Base-by-base conservation (phyloP, 2,113 vertebrate genomes). In the Podarcis cretensis region DNA sequence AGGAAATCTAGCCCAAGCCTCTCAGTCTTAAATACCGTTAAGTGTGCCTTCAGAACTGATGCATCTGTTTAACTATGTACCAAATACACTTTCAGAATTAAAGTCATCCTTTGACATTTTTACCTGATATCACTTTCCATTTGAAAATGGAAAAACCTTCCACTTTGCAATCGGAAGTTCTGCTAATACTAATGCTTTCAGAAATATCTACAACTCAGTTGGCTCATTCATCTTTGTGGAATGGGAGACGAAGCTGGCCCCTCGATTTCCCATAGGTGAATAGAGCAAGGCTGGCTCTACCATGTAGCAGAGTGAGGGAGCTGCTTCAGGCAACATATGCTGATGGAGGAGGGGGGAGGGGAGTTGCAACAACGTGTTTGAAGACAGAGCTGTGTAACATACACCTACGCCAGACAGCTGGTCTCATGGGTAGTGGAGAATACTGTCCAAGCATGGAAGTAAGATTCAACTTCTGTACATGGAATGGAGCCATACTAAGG, bases 21-120 rank as follows among this genome's bases (percentile, higher is more conserved):
- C 30, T 85, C 21, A 20, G 0, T 86, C 65, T 82, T 89, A 85
- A 85, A 85, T 48, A 5, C 75, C 80, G 76, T 1, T 59, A 14
- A n/a, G 59, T 68, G 82, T 83, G 57, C 84, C 83, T 83, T 25
- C 85, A 71, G 32, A 81, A 65, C 86, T 86, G 83, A 54, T 82
- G 91, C 32, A 71, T 65, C 6, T 82, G 40, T 84, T 37, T 88
- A 6, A 85, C 90, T 0, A 32, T 90, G 12, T 91, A 4, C 5
- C 1, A 3, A 16, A 40, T 9, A 21, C 86, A 21, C 40, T 86
- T 90, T 89, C 71, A 80, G 63, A 74, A 21, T 77, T 23, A 66
- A 87, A 76, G 83, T 1, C 7, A 8, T 86, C 14, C 20, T 25
- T 6, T 83, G 4, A 4, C 32, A 0, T 81, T 82, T 68, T 79